These are phyloP conservation scores for Neodiprion lecontei DNA, from an alignment of 1,140 invertebrate genomes.

Conservation along the genomic window DNA sequence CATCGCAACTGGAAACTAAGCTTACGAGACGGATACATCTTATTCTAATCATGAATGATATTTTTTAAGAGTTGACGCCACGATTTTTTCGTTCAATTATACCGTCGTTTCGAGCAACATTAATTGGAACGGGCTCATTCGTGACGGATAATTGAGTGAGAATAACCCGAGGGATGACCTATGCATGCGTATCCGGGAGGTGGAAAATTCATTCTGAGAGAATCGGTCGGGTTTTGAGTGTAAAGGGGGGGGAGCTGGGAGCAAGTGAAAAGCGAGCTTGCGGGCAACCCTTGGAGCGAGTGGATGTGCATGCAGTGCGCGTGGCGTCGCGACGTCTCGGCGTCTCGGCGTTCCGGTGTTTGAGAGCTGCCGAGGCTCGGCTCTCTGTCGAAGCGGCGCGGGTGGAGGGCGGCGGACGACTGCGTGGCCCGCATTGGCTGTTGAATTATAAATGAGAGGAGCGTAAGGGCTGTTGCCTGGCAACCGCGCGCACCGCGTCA, in stretches of 20 bases:
- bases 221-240: no score
- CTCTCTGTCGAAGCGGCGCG: not conserved
- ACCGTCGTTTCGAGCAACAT: no score
- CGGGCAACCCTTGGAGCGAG: slow-evolving; percentile 37
- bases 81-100: no score
- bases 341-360: not conserved
- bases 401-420: slow-evolving; percentile 3
- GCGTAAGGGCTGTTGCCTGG: slow-evolving; percentile 63
- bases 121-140: no score
- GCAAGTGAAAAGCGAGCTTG: slow-evolving; percentile 43
- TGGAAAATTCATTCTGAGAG: no score
- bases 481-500: slow-evolving; percentile 60
- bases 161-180: no score
- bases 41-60: no score
- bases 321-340: not conserved
- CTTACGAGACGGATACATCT: no score
- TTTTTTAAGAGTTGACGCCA: no score
- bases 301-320: slow-evolving; percentile 30
- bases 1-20: no score
- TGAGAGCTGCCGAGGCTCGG: not conserved
- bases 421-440: slow-evolving; percentile 63
- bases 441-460: slow-evolving; percentile 64
- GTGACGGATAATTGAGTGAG: no score
- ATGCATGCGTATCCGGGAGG: no score
- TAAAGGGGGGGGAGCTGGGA: slow-evolving; percentile 16